These are phyloP conservation scores for Vollenhovia emeryi DNA, from an alignment of 1,140 invertebrate species.

Conservation along the genomic window DNA sequence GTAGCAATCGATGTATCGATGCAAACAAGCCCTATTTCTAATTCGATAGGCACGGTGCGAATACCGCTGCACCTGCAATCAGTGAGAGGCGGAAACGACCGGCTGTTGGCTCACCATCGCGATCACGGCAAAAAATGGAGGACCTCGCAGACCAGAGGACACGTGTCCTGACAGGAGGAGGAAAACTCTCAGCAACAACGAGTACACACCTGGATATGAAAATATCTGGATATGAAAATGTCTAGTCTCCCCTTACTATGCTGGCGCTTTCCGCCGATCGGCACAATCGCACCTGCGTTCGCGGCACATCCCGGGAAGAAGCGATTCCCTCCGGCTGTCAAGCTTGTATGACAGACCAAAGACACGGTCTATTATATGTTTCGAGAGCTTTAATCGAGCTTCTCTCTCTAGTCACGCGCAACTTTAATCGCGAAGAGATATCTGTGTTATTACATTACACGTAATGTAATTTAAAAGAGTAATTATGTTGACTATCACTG, in stretches of 20 bases:
- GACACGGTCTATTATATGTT: background rate
- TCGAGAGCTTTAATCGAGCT: background rate
- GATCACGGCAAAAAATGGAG: slow-evolving; percentile 72
- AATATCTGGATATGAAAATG: slow-evolving; percentile 72
- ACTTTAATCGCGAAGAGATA: slow-evolving; percentile 30
- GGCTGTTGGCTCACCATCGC: slow-evolving; percentile 70
- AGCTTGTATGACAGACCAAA: background rate
- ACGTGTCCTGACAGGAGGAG: slow-evolving; percentile 79
- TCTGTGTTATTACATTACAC: slow-evolving; percentile 30
- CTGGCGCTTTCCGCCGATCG: background rate
- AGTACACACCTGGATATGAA: slow-evolving; percentile 79
- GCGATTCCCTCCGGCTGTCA: background rate
- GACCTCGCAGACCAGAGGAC: slow-evolving; percentile 68
- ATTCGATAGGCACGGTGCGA: slow-evolving; percentile 78
- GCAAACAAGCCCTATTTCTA: slow-evolving; percentile 71
- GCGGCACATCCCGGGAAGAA: background rate
- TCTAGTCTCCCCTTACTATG: background rate
- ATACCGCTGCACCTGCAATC: slow-evolving; percentile 78
- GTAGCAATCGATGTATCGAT: slow-evolving; percentile 62
- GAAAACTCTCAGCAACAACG: slow-evolving; percentile 71
- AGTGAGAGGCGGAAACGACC: slow-evolving; percentile 69
- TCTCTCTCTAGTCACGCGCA: background rate
- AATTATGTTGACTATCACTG: background rate
- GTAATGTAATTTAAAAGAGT: slow-evolving; percentile 10
- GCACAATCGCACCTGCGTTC: background rate